Percentiles rank a stretch among this genome's conserved stretches.
phyloP scores from a whole-genome alignment of 2,113 vertebrate species.

The Meriones unguiculatus region DNA sequence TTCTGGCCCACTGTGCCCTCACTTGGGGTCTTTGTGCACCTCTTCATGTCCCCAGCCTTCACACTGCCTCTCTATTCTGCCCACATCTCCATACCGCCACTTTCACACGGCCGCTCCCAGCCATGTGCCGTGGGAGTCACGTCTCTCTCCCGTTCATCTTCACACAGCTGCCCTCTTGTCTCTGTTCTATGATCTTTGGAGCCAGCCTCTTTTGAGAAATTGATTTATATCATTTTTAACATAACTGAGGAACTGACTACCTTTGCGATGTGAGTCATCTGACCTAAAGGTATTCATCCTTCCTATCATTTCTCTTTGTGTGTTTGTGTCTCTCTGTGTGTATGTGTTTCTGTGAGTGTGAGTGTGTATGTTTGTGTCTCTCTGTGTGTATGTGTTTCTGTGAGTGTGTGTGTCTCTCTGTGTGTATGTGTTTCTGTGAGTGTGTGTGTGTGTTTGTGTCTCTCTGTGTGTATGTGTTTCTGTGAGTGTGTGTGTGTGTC shows the following conservation, averaged over 20 bases:
- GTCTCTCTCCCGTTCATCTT: slow-evolving; percentile 39
- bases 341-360: neutral
- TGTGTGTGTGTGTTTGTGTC: neutral
- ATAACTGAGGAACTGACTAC: slow-evolving; percentile 52
- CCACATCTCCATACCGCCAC: neutral
- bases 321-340: neutral
- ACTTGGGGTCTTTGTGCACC: neutral
- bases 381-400: neutral
- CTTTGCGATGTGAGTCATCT: slow-evolving; percentile 57
- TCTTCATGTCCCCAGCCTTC: neutral
- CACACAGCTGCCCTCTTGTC: slow-evolving; percentile 40
- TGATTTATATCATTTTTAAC: slow-evolving; percentile 62
- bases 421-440: too few relatives aligned
- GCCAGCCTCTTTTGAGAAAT: slow-evolving; percentile 48
- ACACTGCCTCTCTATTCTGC: neutral
- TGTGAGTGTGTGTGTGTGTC: neutral
- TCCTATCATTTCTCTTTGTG: neutral
- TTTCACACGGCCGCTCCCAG: neutral
- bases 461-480: neutral
- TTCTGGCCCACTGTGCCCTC: neutral
- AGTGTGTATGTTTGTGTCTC: neutral
- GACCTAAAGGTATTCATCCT: slow-evolving; percentile 50
- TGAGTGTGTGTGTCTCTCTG: neutral
- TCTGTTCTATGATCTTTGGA: slow-evolving; percentile 58
- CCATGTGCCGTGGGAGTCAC: too few relatives aligned